Conservation (phyloP, 2,797 vertebrate genomes). For the Hemitrygon akajei region DNA sequence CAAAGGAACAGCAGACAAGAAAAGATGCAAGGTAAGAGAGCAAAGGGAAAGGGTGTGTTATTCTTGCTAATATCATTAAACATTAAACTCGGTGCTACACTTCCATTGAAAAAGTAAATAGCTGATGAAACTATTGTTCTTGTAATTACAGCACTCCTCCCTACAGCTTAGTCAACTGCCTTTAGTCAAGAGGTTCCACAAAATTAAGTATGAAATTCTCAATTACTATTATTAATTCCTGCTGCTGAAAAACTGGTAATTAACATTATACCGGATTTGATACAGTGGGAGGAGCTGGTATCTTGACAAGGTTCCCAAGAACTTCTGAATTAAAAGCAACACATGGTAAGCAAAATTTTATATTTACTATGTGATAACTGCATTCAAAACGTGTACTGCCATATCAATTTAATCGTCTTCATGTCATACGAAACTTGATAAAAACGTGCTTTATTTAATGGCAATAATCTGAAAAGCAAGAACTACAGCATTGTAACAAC, state of each 20-base stretch:
- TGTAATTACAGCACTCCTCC: background rate
- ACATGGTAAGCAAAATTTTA: too few species aligned
- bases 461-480: background rate
- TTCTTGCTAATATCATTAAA: background rate
- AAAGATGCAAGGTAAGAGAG: background rate
- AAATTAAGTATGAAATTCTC: background rate
- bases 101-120: background rate
- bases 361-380: too few species aligned
- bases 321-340: background rate
- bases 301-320: background rate
- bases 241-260: background rate
- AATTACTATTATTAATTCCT: background rate
- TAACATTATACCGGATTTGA: background rate
- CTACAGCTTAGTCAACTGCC: background rate
- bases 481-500: background rate
- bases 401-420: background rate
- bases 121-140: background rate
- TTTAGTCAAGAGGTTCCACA: background rate
- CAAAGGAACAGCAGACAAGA: background rate
- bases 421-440: background rate
- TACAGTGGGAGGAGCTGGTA: background rate
- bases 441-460: background rate
- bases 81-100: background rate
- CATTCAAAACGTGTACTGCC: too few species aligned
- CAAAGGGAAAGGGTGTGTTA: background rate